These are phyloP conservation scores for Nothocercus julius DNA, from an alignment of 2,113 vertebrate species.

Conservation along the genomic window DNA sequence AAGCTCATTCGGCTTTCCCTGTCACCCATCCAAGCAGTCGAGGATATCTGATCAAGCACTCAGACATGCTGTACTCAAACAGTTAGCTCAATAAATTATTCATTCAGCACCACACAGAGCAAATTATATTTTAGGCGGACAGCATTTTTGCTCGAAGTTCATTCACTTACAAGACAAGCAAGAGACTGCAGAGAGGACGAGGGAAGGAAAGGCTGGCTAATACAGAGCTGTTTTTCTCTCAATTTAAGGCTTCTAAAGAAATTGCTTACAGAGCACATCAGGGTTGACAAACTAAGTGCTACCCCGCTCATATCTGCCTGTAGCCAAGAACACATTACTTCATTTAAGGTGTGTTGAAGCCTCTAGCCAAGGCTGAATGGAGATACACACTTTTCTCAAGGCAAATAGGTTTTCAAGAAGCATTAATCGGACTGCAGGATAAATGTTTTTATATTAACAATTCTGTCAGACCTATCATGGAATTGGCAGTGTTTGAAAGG, in stretches of 20 bases:
- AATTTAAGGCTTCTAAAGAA: neutral
- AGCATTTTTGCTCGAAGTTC: slow-evolving; percentile 50
- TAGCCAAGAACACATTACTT: neutral
- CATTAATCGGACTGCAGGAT: neutral
- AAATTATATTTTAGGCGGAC: slow-evolving; percentile 70
- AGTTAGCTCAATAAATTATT: slow-evolving; percentile 73
- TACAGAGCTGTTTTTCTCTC: neutral
- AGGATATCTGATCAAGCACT: slow-evolving; percentile 57
- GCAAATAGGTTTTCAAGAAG: neutral
- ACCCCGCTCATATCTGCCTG: neutral
- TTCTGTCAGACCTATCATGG: neutral
- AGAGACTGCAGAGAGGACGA: neutral
- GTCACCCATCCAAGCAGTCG: slow-evolving; percentile 56
- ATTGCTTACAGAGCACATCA: neutral
- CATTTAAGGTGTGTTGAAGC: neutral
- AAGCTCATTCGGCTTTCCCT: slow-evolving; percentile 25
- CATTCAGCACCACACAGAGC: slow-evolving; percentile 36
- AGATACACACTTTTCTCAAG: neutral
- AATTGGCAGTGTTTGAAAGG: neutral
- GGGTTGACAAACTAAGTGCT: neutral
- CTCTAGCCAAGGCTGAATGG: neutral
- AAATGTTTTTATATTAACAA: neutral
- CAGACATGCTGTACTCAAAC: slow-evolving; percentile 50
- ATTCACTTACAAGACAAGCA: slow-evolving; percentile 60
- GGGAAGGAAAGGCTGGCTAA: neutral